A percentile compares a stretch with the other conserved stretches of the same genome.
Conservation (phyloP, 2,113 vertebrate species). For the Rhinopithecus roxellana region DNA sequence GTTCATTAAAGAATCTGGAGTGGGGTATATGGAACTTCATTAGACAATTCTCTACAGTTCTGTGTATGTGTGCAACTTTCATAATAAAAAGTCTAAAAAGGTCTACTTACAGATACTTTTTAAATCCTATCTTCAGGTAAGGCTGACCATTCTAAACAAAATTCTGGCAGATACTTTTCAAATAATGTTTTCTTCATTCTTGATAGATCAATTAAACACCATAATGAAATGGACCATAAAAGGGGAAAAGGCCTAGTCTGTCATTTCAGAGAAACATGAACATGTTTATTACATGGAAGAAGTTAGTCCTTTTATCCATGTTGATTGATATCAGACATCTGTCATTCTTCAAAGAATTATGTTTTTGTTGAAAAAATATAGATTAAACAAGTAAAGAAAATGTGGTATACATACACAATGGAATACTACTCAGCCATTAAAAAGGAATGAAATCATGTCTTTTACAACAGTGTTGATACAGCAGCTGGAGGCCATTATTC, state of each 20-base stretch:
- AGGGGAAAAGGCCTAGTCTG: background rate
- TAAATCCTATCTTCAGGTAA: conserved; percentile 11
- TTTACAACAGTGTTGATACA: no score
- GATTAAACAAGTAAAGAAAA: background rate
- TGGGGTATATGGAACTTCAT: background rate
- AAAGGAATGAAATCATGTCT: no score
- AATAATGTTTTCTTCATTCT: conserved; percentile 20
- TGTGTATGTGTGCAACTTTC: background rate
- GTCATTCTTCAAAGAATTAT: conserved; percentile 8
- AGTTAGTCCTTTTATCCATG: background rate
- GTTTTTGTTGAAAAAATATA: conserved; percentile 19
- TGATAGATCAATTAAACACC: background rate
- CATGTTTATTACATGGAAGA: conserved; percentile 1
- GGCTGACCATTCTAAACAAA: conserved; percentile 12
- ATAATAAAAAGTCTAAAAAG: background rate
- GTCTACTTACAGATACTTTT: background rate
- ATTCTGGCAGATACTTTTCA: conserved; percentile 15
- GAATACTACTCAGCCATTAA: no score
- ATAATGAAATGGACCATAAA: background rate
- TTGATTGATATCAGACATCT: background rate
- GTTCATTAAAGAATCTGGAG: background rate
- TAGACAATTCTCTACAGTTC: background rate
- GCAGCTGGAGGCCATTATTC: no score
- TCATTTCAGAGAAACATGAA: background rate
- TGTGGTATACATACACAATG: no score